Evolutionary conservation across 2,797 vertebrate genomes (phyloP).

Genomic region (Staurois parvus): DNA sequence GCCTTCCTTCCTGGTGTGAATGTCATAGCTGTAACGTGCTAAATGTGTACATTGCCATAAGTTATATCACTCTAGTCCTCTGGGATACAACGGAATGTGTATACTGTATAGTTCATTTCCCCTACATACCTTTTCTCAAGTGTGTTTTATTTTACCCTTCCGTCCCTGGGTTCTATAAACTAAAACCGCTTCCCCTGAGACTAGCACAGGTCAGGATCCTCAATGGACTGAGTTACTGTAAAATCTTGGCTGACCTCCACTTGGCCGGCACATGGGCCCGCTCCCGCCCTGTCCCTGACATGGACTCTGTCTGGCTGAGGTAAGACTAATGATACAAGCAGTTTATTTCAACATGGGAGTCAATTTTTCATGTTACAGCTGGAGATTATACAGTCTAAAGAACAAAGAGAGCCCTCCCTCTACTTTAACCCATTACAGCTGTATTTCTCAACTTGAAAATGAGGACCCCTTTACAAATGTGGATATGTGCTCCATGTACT

Average conservation of each 20-base stretch:
- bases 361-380: background rate
- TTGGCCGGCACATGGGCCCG: background rate
- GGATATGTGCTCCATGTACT: no score
- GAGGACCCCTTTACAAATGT: no score
- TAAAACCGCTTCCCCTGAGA: background rate
- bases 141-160: constrained; percentile 30
- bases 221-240: constrained; percentile 15
- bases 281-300: constrained; percentile 8
- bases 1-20: constrained; percentile 8
- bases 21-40: background rate
- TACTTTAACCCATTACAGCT: background rate
- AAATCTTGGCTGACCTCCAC: constrained; percentile 28
- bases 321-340: background rate
- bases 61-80: background rate
- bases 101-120: background rate
- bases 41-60: background rate
- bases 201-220: background rate
- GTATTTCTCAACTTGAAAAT: no score
- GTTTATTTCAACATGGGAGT: constrained; percentile 11
- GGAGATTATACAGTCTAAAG: background rate
- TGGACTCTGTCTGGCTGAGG: constrained; percentile 10
- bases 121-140: background rate
- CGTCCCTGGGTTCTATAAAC: constrained; percentile 38
- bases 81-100: constrained; percentile 10
- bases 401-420: background rate